A percentile compares a stretch with the other conserved stretches of the same genome.
Evolutionary conservation across 2,797 vertebrate genomes (phyloP).

Genomic region (Microhierax caerulescens): DNA sequence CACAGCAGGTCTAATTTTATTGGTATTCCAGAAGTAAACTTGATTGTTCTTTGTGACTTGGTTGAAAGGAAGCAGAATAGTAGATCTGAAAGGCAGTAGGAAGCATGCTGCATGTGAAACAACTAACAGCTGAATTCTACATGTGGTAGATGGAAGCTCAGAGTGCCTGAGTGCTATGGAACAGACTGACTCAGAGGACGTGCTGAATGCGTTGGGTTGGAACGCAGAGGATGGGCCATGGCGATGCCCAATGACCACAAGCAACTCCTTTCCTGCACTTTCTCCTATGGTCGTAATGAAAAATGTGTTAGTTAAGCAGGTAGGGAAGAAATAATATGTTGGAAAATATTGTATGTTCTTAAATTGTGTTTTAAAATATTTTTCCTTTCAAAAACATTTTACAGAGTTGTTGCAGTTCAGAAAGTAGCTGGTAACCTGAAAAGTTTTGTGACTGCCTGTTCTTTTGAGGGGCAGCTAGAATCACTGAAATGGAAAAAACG

Average conservation of each 20-base stretch:
- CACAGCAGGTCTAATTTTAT: not conserved
- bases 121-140: constrained; percentile 33
- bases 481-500: not conserved
- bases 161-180: constrained; percentile 87
- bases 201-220: constrained; percentile 70
- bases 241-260: constrained; percentile 70
- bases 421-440: not conserved
- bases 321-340: constrained; percentile 53
- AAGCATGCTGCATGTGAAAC: not conserved
- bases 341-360: not conserved
- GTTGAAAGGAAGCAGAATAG: not conserved
- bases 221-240: constrained; percentile 68
- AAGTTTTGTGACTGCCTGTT: not conserved
- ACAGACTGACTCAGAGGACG: constrained; percentile 84
- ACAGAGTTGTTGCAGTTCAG: not conserved
- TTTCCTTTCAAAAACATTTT: not conserved
- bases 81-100: not conserved
- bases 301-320: constrained; percentile 89
- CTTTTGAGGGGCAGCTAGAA: not conserved
- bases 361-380: rapidly evolving
- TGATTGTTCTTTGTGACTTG: not conserved
- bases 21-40: not conserved
- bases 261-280: constrained; percentile 76
- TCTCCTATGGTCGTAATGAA: constrained; percentile 92
- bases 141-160: constrained; percentile 84